Percentiles rank a stretch among this genome's conserved stretches.
These are phyloP conservation scores for Mimas tiliae DNA, from an alignment of 2,888 invertebrate species.

Conservation along the genomic window DNA sequence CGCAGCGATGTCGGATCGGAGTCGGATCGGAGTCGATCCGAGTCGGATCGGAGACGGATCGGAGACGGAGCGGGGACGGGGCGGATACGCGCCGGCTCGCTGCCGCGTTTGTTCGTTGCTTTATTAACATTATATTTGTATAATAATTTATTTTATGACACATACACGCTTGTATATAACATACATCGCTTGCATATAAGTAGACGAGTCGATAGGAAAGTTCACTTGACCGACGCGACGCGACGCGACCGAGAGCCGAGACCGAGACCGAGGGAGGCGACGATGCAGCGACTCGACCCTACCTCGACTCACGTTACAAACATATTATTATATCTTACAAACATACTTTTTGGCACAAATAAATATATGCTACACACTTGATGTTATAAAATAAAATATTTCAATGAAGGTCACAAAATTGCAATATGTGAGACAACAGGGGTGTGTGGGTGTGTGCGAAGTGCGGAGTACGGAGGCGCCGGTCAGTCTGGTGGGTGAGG, in stretches of 20 bases:
- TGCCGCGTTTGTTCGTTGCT: conserved; percentile 10
- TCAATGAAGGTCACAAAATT: conserved; percentile 1
- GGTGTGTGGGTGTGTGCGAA: too few relatives aligned
- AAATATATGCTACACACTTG: conserved; percentile 28
- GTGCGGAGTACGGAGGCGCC: background rate
- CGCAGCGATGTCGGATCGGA: background rate
- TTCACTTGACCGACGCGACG: background rate
- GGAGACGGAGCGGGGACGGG: background rate
- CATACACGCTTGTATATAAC: conserved; percentile 18
- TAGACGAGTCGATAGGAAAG: conserved; percentile 13
- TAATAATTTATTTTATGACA: conserved; percentile 14
- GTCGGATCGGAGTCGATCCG: background rate
- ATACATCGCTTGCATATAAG: conserved; percentile 6
- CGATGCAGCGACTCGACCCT: too few relatives aligned
- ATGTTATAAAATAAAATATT: conserved; percentile 13
- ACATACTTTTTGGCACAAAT: conserved; percentile 26
- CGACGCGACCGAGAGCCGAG: background rate
- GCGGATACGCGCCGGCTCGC: background rate
- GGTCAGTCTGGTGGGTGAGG: background rate
- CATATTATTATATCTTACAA: conserved; percentile 24
- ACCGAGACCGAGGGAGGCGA: background rate
- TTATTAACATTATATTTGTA: conserved; percentile 7
- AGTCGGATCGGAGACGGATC: background rate
- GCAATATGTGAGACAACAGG: background rate
- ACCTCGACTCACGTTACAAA: background rate